These are phyloP conservation scores for Chalcosyrphus nemorum DNA, from an alignment of 2,888 invertebrate species.

Conservation along the genomic window DNA sequence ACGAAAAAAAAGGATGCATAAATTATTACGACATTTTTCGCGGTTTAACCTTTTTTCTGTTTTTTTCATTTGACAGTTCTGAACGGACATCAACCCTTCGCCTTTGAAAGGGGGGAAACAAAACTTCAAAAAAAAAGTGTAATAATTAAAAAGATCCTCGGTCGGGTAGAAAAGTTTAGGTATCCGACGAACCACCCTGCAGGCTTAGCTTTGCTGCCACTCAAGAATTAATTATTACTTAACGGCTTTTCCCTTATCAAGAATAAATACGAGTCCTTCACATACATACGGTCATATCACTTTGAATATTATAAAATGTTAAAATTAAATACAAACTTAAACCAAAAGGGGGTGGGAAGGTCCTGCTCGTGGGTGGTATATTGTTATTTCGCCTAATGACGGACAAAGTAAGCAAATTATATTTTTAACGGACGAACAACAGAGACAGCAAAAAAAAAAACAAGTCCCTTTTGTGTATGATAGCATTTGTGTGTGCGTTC, in stretches of 20 bases:
- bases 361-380: background rate
- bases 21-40: background rate
- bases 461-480: background rate
- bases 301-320: conserved; percentile 22
- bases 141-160: conserved; percentile 17
- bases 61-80: background rate
- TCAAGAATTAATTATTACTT: conserved; percentile 42
- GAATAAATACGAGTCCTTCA: no score
- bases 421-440: conserved; percentile 49
- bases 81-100: background rate
- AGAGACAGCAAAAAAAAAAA: background rate
- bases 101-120: no score
- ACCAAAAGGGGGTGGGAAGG: background rate
- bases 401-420: conserved; percentile 63
- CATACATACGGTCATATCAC: background rate
- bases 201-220: conserved; percentile 5
- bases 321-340: conserved; percentile 1
- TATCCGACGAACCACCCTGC: background rate
- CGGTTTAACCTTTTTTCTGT: background rate
- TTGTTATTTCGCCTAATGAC: conserved; percentile 56
- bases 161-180: background rate
- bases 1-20: background rate
- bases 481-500: background rate
- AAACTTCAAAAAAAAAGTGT: background rate
- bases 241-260: conserved; percentile 19